These are phyloP conservation scores for Rhinoptilus africanus DNA, from an alignment of 2,113 vertebrate genomes.

Conservation along the genomic window DNA sequence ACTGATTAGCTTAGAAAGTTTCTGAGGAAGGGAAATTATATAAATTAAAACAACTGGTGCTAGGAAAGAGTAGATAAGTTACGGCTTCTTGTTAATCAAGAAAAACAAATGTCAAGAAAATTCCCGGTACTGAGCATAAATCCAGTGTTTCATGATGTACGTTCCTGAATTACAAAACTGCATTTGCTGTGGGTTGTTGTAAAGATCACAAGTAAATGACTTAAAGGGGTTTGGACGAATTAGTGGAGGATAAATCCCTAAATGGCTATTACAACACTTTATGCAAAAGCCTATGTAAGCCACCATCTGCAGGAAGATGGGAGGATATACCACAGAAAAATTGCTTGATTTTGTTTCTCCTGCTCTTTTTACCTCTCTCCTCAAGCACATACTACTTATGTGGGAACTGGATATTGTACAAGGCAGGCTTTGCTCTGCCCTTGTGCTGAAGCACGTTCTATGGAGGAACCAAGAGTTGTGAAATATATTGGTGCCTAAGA, in stretches of 20 bases:
- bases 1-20: not conserved
- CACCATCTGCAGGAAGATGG: not conserved
- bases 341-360: not conserved
- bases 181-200: not conserved
- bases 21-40: not conserved
- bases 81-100: not conserved
- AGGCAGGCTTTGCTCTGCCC: not conserved
- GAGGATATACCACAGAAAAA: not conserved
- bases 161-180: not conserved
- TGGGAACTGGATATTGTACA: not conserved
- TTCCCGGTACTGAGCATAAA: not conserved
- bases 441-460: not conserved
- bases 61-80: not conserved
- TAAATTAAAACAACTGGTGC: not conserved
- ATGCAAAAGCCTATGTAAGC: not conserved
- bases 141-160: not conserved
- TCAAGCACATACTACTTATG: not conserved
- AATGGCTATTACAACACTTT: not conserved
- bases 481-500: not conserved
- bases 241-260: not conserved
- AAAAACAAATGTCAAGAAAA: not conserved
- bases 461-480: not conserved
- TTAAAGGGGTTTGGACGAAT: not conserved
- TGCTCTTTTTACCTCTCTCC: not conserved
- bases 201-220: not conserved